These are phyloP conservation scores for Empis livida DNA, from an alignment of 2,888 invertebrate species.

Conservation along the genomic window DNA sequence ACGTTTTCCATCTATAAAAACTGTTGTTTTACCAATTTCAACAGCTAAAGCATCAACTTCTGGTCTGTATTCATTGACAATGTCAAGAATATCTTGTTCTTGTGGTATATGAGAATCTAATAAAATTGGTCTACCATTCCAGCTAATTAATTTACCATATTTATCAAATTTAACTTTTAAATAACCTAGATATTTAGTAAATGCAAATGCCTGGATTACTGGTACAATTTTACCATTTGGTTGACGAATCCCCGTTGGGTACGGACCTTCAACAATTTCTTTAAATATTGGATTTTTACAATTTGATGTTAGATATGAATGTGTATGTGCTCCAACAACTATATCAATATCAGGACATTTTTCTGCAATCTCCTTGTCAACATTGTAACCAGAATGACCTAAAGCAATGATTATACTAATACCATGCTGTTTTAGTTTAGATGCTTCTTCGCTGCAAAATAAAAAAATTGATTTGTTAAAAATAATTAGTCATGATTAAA, in stretches of 20 bases:
- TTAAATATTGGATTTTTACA: slow-evolving; percentile 66
- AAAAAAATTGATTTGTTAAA: neutral
- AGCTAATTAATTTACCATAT: slow-evolving; percentile 49
- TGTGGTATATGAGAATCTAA: slow-evolving; percentile 48
- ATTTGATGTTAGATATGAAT: slow-evolving; percentile 67
- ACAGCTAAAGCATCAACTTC: slow-evolving; percentile 28
- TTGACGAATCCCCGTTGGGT: slow-evolving; percentile 57
- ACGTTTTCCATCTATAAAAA: slow-evolving; percentile 50
- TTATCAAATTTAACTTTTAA: slow-evolving; percentile 41
- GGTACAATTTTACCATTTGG: slow-evolving; percentile 51
- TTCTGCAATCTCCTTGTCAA: slow-evolving; percentile 58
- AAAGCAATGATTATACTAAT: slow-evolving; percentile 68
- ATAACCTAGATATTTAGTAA: slow-evolving; percentile 17
- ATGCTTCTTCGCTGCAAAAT: slow-evolving; percentile 39
- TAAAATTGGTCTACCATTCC: slow-evolving; percentile 59
- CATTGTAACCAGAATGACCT: slow-evolving; percentile 69
- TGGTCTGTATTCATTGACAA: slow-evolving; percentile 43
- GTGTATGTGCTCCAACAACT: slow-evolving; percentile 78
- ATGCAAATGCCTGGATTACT: slow-evolving; percentile 72
- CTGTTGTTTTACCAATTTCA: slow-evolving; percentile 51
- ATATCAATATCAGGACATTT: slow-evolving; percentile 62
- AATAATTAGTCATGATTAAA: neutral
- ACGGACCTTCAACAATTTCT: slow-evolving; percentile 53
- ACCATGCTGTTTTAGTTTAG: slow-evolving; percentile 43
- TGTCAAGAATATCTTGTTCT: slow-evolving; percentile 43